Conservation (phyloP, 2,797 vertebrate species). For the Sebastes ruberrimus region DNA sequence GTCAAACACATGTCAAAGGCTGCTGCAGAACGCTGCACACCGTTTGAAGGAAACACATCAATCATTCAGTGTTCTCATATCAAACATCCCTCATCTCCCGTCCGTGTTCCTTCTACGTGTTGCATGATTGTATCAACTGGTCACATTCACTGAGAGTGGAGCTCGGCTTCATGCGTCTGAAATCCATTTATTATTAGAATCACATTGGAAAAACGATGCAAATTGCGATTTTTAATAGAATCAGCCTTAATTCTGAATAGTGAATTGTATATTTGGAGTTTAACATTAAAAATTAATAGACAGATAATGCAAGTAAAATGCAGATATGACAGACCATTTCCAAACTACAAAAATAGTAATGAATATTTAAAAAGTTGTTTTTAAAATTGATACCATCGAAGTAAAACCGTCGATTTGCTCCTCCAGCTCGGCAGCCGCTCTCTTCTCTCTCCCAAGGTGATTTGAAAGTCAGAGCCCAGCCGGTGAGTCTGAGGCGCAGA, state of each 20-base stretch:
- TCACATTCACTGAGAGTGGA: neutral
- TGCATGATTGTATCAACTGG: constrained; percentile 7
- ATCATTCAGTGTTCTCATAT: constrained; percentile 48
- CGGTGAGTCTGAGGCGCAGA: constrained; percentile 54
- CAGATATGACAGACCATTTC: neutral
- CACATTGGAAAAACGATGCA: neutral
- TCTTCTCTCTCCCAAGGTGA: constrained; percentile 60
- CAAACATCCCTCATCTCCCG: constrained; percentile 3
- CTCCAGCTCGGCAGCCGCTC: neutral
- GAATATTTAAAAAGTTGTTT: neutral
- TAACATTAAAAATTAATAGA: neutral
- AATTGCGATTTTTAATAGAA: neutral
- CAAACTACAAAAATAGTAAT: neutral
- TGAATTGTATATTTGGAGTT: neutral
- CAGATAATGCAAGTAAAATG: neutral
- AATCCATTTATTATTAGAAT: constrained; percentile 1
- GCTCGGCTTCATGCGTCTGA: neutral
- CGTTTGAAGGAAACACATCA: constrained; percentile 32
- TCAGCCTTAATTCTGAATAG: neutral
- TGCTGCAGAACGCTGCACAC: constrained; percentile 21
- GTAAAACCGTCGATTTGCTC: neutral
- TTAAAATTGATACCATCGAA: neutral
- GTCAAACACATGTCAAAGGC: constrained; percentile 26
- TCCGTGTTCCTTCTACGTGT: constrained; percentile 23
- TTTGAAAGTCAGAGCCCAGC: constrained; percentile 71